These are phyloP conservation scores for Natator depressus DNA, from an alignment of 2,113 vertebrate species.

Conservation along the genomic window DNA sequence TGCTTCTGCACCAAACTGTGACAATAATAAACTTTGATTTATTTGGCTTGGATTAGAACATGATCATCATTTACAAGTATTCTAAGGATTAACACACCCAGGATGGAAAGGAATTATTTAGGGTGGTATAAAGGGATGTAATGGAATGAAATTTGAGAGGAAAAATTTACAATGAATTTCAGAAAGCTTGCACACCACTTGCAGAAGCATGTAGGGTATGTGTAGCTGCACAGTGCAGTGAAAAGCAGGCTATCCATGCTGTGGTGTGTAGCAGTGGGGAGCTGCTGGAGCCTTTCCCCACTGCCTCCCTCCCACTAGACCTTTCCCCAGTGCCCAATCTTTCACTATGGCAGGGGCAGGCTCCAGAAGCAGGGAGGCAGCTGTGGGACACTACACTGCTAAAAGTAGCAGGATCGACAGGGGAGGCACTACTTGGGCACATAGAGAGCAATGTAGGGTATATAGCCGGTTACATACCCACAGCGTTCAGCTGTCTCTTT, in stretches of 20 bases:
- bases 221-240: background rate
- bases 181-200: background rate
- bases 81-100: rapidly evolving
- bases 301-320: too few species aligned
- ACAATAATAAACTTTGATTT: background rate
- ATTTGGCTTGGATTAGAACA: background rate
- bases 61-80: rapidly evolving
- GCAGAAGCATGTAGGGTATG: background rate
- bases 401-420: background rate
- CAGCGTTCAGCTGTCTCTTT: background rate
- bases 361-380: background rate
- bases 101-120: background rate
- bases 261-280: background rate
- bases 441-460: background rate
- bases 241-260: background rate
- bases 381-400: background rate
- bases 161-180: background rate
- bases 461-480: background rate
- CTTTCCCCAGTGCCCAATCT: background rate
- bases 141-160: background rate
- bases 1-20: background rate
- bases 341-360: background rate
- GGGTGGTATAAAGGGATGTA: background rate
- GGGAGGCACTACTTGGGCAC: background rate
- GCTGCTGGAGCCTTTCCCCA: background rate